Percentiles rank a stretch among this genome's conserved stretches.
Conservation (phyloP, 1,140 invertebrate genomes). For the Trachymyrmex cornetzi region DNA sequence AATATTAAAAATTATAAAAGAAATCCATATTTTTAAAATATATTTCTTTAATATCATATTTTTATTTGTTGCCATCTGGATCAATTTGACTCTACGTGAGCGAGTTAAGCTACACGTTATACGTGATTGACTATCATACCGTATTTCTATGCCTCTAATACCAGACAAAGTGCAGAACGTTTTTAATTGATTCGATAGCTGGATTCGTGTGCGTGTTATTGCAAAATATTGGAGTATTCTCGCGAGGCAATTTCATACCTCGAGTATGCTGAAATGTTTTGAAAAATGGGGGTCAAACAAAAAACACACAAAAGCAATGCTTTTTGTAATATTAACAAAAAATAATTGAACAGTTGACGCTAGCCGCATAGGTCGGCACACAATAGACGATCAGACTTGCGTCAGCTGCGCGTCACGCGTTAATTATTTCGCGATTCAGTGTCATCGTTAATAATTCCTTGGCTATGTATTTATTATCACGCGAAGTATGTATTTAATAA, state of each 20-base stretch:
- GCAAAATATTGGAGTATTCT: conserved; percentile 49
- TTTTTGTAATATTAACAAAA: conserved; percentile 48
- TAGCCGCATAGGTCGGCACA: background rate
- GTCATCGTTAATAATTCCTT: conserved; percentile 29
- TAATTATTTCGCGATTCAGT: conserved; percentile 47
- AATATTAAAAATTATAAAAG: too few species aligned
- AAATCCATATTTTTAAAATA: too few species aligned
- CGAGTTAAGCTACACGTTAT: background rate
- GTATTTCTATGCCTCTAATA: conserved; percentile 17
- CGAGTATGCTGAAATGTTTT: background rate
- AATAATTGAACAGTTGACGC: conserved; percentile 35
- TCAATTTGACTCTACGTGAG: too few species aligned
- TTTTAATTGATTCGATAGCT: conserved; percentile 48
- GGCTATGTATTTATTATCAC: background rate
- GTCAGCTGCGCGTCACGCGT: conserved; percentile 27
- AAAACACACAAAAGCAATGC: background rate
- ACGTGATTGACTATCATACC: background rate
- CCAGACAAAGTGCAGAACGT: background rate
- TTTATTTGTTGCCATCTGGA: too few species aligned
- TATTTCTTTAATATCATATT: too few species aligned
- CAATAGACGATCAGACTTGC: conserved; percentile 29
- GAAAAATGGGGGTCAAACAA: conserved; percentile 15
- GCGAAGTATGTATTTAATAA: background rate
- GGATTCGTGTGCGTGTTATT: background rate
- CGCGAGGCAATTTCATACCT: conserved; percentile 18